Conservation (phyloP, 2,797 vertebrate genomes). For the Galago senegalensis region DNA sequence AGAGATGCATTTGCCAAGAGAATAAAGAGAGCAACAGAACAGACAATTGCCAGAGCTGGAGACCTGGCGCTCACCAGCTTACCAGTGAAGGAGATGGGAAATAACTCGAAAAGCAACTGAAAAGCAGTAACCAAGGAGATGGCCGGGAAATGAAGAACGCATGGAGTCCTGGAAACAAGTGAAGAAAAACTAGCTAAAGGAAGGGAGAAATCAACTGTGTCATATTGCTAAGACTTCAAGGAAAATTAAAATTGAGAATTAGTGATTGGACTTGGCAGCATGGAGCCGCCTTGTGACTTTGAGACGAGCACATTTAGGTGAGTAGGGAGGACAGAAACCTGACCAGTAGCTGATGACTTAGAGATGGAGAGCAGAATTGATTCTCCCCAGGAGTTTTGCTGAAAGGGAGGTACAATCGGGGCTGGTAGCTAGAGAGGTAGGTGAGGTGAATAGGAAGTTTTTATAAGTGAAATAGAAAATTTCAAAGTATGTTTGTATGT, state of each 20-base stretch:
- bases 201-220: background rate
- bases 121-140: background rate
- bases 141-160: background rate
- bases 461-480: background rate
- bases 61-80: background rate
- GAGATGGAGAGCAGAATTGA: background rate
- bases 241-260: conserved; percentile 7
- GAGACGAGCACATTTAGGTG: background rate
- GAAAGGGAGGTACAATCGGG: background rate
- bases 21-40: background rate
- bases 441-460: background rate
- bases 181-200: background rate
- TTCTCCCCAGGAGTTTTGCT: background rate
- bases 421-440: background rate
- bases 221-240: background rate
- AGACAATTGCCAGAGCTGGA: background rate
- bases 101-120: background rate
- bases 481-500: background rate
- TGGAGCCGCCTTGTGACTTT: background rate
- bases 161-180: background rate
- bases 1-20: background rate
- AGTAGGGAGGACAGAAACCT: background rate
- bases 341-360: background rate
- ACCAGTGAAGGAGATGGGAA: background rate
- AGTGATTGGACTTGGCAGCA: background rate